phyloP scores from a whole-genome alignment of 64 coral and sea anemone genomes.

The Catalaphyllia jardinei region DNA sequence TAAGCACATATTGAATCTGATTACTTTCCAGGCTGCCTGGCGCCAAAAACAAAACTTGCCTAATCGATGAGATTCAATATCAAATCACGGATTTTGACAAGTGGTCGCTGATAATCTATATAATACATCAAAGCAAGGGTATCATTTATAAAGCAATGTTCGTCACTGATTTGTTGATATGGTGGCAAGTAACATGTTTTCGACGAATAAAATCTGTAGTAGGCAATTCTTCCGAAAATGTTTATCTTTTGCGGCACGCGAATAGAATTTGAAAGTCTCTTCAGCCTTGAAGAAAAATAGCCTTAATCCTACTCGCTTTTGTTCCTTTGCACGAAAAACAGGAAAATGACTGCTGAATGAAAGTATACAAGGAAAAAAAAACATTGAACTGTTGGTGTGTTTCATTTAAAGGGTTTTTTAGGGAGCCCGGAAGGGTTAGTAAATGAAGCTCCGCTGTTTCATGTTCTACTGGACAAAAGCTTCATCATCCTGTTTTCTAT shows the following conservation, averaged over 20 bases:
- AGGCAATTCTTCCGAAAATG: background rate
- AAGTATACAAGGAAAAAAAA: too few relatives aligned
- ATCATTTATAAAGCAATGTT: background rate
- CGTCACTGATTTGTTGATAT: background rate
- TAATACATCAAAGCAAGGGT: background rate
- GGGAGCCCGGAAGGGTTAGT: too few relatives aligned
- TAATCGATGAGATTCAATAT: conserved; percentile 13
- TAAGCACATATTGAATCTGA: background rate
- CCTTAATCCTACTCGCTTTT: too few relatives aligned
- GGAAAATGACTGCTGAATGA: too few relatives aligned
- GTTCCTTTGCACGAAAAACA: too few relatives aligned
- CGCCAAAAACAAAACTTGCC: background rate
- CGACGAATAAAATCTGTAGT: background rate
- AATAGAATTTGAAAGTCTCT: background rate
- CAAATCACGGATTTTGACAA: background rate
- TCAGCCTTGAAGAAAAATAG: too few relatives aligned
- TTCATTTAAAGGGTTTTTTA: too few relatives aligned
- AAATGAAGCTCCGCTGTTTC: too few relatives aligned
- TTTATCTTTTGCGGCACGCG: background rate
- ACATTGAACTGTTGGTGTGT: too few relatives aligned
- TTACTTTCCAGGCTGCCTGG: conserved; percentile 6
- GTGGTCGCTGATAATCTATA: background rate
- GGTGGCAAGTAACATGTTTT: background rate
- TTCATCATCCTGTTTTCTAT: too few relatives aligned
- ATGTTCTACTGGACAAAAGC: too few relatives aligned